Evolutionary conservation across 1,140 invertebrate genomes (phyloP).

Genomic region (Heliconius congener): DNA sequence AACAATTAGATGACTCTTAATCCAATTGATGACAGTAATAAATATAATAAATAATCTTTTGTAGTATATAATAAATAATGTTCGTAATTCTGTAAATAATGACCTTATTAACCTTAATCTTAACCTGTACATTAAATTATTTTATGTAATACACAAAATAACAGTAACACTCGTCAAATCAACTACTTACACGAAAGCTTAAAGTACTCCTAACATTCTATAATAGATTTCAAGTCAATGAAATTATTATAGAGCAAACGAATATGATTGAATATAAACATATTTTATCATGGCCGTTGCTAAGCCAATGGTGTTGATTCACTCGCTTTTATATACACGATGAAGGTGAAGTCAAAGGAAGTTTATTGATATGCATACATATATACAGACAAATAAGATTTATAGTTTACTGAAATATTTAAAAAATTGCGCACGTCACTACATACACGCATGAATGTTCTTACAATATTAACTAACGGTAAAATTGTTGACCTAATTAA

Average conservation of each 20-base stretch:
- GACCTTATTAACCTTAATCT: no score
- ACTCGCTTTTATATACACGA: conserved; percentile 55
- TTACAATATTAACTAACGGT: neutral
- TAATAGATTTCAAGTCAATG: conserved; percentile 61
- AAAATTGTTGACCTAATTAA: neutral
- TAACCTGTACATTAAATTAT: no score
- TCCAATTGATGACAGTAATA: neutral
- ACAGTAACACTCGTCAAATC: neutral
- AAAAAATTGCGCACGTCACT: conserved; percentile 66
- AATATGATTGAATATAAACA: conserved; percentile 72
- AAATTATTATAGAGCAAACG: conserved; percentile 75
- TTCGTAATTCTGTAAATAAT: neutral
- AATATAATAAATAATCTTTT: neutral
- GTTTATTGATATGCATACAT: conserved; percentile 67
- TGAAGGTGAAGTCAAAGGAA: conserved; percentile 71
- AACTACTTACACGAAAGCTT: neutral
- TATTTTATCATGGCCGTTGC: conserved; percentile 62
- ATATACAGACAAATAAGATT: conserved; percentile 68
- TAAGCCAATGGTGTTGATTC: conserved; percentile 61
- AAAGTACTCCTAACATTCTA: conserved; percentile 1
- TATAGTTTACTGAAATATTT: conserved; percentile 67
- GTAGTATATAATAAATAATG: neutral
- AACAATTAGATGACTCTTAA: neutral
- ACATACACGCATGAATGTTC: conserved; percentile 1
- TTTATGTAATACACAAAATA: no score